A percentile compares a stretch with the other conserved stretches of the same genome.
Evolutionary conservation across 2,113 vertebrate species (phyloP).

Genomic region (Varanus salvator): DNA sequence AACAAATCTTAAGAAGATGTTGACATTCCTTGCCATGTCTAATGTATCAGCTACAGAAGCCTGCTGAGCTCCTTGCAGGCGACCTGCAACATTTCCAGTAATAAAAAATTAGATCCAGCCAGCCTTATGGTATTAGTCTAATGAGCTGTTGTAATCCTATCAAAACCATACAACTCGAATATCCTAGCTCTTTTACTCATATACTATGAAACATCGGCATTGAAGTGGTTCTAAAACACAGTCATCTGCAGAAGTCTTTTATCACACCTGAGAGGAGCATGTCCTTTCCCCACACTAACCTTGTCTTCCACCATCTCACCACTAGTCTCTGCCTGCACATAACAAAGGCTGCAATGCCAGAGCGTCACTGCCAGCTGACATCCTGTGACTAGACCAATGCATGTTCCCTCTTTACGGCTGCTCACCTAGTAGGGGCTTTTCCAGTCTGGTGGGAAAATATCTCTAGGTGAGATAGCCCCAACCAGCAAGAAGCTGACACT

Average conservation of each 20-base stretch:
- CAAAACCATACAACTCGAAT: background rate
- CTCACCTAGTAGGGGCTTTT: background rate
- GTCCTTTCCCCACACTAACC: background rate
- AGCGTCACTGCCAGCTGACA: background rate
- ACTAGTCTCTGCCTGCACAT: background rate
- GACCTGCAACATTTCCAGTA: conserved; percentile 5
- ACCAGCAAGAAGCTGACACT: background rate
- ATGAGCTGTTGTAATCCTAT: conserved; percentile 28
- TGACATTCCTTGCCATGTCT: background rate
- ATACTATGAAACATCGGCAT: background rate
- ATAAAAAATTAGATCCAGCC: background rate
- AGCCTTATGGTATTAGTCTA: background rate
- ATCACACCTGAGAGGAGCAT: background rate
- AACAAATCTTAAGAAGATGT: background rate
- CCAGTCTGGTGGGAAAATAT: background rate
- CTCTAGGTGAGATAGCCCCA: background rate
- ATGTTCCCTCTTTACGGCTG: background rate
- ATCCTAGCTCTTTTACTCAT: conserved; percentile 21
- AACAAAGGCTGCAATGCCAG: background rate
- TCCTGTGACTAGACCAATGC: background rate
- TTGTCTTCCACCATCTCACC: no score
- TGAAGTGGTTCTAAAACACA: background rate
- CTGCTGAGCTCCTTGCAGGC: background rate
- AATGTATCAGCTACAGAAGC: background rate
- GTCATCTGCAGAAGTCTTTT: background rate